These are phyloP conservation scores for Halictus rubicundus DNA, from an alignment of 1,140 invertebrate genomes.

Conservation along the genomic window DNA sequence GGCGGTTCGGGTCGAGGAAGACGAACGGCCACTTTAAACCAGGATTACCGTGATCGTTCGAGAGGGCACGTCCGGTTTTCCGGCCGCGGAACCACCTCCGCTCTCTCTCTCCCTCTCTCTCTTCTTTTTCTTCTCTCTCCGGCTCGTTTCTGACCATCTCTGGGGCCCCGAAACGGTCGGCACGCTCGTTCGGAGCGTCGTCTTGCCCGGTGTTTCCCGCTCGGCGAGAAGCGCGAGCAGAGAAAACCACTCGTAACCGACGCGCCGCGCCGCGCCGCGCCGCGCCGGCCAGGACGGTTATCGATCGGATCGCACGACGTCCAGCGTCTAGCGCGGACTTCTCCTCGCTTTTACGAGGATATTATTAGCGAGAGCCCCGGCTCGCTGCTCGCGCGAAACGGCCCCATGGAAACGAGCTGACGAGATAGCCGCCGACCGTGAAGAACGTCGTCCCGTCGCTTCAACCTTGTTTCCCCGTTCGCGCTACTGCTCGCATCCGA, in stretches of 20 bases:
- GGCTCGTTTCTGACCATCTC: too few relatives aligned
- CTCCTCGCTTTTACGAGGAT: slow-evolving; percentile 45
- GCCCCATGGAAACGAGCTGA: slow-evolving; percentile 44
- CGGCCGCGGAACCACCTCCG: neutral
- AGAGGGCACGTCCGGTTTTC: neutral
- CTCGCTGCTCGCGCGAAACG: slow-evolving; percentile 9
- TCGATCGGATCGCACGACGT: slow-evolving; percentile 40
- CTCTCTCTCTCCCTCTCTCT: too few relatives aligned
- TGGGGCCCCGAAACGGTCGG: too few relatives aligned
- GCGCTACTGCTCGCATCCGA: neutral
- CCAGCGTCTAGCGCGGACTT: neutral
- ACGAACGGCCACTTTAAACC: slow-evolving; percentile 3
- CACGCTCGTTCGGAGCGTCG: neutral
- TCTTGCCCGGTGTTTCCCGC: neutral
- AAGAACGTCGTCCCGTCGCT: slow-evolving; percentile 23
- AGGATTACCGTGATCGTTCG: slow-evolving; percentile 22
- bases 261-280: neutral
- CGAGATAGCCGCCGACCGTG: slow-evolving; percentile 27
- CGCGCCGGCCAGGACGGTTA: slow-evolving; percentile 5
- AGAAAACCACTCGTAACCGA: too few relatives aligned
- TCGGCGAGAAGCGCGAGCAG: neutral
- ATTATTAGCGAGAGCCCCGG: slow-evolving; percentile 50
- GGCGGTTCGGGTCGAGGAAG: neutral
- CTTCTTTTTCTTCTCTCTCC: too few relatives aligned
- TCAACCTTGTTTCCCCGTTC: slow-evolving; percentile 27